Percentiles rank a stretch among this genome's conserved stretches.
Conservation (phyloP, 2,888 invertebrate species). For the Lysandra bellargus region DNA sequence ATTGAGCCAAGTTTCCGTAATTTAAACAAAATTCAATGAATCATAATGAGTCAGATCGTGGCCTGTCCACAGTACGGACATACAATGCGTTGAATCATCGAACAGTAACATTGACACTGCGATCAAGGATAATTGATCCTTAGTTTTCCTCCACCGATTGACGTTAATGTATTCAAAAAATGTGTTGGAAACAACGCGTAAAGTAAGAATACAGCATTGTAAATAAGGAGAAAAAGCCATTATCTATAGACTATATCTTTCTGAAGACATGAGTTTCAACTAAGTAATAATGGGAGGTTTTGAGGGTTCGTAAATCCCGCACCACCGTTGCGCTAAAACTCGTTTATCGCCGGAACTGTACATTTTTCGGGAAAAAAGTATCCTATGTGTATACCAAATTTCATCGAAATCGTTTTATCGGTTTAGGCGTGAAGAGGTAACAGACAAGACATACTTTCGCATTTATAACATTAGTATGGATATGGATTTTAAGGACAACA, state of each 20-base stretch:
- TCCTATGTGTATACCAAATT: too few relatives aligned
- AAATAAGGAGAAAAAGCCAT: too few relatives aligned
- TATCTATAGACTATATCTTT: too few relatives aligned
- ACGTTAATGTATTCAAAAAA: not conserved
- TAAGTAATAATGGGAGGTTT: too few relatives aligned
- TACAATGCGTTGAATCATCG: slow-evolving; percentile 22
- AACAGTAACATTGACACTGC: slow-evolving; percentile 17
- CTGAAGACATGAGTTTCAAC: too few relatives aligned
- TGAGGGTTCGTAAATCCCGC: too few relatives aligned
- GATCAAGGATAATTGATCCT: slow-evolving; percentile 24
- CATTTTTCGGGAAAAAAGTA: too few relatives aligned
- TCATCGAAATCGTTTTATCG: too few relatives aligned
- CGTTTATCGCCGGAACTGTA: too few relatives aligned
- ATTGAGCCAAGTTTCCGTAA: slow-evolving; percentile 2
- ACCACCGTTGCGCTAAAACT: too few relatives aligned
- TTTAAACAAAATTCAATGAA: slow-evolving; percentile 28
- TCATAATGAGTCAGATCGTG: slow-evolving; percentile 30
- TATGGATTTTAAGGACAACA: not conserved
- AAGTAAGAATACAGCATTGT: too few relatives aligned
- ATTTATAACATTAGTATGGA: not conserved
- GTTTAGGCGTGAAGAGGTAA: not conserved
- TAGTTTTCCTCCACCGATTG: not conserved
- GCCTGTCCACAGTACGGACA: slow-evolving; percentile 18
- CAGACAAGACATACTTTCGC: not conserved
- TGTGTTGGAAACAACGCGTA: not conserved